Conservation (phyloP, 2,113 vertebrate genomes). For the Anoura caudifer region DNA sequence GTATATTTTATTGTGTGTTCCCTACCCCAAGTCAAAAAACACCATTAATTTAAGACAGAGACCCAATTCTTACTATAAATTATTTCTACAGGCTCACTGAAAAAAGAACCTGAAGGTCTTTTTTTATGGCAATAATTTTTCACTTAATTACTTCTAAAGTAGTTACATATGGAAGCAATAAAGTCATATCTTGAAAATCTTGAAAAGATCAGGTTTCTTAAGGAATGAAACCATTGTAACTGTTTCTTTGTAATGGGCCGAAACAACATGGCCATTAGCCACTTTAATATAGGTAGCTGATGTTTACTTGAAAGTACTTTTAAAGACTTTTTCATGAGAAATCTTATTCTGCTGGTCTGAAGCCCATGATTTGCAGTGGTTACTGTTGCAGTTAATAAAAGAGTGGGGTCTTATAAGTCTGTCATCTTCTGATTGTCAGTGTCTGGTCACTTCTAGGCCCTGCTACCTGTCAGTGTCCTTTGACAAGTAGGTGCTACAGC, state of each 20-base stretch:
- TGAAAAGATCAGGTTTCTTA: neutral
- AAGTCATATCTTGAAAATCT: slow-evolving; percentile 24
- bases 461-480: neutral
- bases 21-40: neutral
- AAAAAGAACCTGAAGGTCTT: neutral
- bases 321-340: neutral
- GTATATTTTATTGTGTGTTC: neutral
- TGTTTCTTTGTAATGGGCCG: neutral
- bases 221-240: neutral
- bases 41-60: slow-evolving; percentile 28
- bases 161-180: slow-evolving; percentile 43
- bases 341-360: neutral
- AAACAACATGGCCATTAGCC: neutral
- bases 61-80: neutral
- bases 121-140: neutral
- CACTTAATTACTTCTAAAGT: neutral
- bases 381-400: neutral
- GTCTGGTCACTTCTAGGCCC: neutral
- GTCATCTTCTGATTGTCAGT: neutral
- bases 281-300: neutral
- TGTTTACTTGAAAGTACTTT: neutral
- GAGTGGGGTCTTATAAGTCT: neutral
- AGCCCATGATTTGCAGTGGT: neutral
- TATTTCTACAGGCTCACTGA: neutral
- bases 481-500: neutral